phyloP scores from a whole-genome alignment of 2,797 vertebrate species.

The Melanotaenia nigrans region DNA sequence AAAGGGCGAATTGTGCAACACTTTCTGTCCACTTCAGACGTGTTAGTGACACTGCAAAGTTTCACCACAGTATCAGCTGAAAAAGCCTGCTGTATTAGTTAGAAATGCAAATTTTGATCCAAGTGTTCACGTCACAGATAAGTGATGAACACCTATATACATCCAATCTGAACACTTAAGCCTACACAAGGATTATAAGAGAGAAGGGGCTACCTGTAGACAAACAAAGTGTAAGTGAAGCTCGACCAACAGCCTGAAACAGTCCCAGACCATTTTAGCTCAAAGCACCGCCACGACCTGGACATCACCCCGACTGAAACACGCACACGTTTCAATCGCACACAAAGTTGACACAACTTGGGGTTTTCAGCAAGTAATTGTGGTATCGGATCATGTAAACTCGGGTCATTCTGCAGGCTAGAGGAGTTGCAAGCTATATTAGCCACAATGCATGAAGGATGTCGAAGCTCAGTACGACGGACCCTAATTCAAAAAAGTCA shows the following conservation, averaged over 20 bases:
- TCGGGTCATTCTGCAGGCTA: background rate
- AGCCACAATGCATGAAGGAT: background rate
- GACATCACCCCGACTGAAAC: slow-evolving; percentile 40
- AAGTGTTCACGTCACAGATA: background rate
- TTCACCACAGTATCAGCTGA: background rate
- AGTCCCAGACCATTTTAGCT: background rate
- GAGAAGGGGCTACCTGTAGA: background rate
- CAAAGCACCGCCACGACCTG: slow-evolving; percentile 19
- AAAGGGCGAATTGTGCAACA: background rate
- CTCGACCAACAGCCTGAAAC: background rate
- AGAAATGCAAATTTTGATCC: background rate
- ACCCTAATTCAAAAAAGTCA: slow-evolving; percentile 37
- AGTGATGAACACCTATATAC: background rate
- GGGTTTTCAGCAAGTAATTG: background rate
- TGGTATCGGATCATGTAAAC: slow-evolving; percentile 3
- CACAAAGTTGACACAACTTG: slow-evolving; percentile 20
- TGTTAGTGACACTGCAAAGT: background rate
- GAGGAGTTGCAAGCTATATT: background rate
- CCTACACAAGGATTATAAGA: background rate
- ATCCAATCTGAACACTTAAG: background rate
- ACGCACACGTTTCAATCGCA: background rate
- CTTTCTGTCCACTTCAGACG: background rate
- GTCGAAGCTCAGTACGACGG: slow-evolving; percentile 8
- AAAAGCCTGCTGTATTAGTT: background rate
- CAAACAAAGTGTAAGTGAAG: background rate